Percentiles rank a stretch among this genome's conserved stretches.
These are phyloP conservation scores for Pecten maximus DNA, from an alignment of 2,888 invertebrate genomes.

Conservation along the genomic window DNA sequence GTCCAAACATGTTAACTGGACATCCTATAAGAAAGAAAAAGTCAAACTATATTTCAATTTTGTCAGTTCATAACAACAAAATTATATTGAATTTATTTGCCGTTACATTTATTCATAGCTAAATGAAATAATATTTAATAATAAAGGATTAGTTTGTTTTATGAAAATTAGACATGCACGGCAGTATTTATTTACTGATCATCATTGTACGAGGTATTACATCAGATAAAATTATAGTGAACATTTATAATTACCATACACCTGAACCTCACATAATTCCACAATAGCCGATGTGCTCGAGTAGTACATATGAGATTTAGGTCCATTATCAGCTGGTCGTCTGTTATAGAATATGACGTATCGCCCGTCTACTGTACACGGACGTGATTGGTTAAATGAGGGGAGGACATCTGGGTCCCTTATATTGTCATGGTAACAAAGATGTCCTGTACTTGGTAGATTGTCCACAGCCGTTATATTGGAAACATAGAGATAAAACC, in stretches of 20 bases:
- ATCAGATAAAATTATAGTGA: too few species aligned
- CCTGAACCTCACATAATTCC: background rate
- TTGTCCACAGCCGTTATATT: background rate
- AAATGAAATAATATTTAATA: too few species aligned
- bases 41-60: too few species aligned
- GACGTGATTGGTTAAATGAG: background rate
- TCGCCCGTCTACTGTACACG: background rate
- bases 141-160: too few species aligned
- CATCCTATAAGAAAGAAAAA: background rate
- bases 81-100: too few species aligned
- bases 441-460: background rate
- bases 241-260: background rate
- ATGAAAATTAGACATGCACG: too few species aligned
- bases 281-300: background rate
- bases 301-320: background rate
- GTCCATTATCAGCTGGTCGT: background rate
- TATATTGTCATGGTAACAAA: background rate
- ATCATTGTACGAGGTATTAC: too few species aligned
- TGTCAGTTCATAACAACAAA: too few species aligned
- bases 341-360: constrained; percentile 2
- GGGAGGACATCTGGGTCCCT: background rate
- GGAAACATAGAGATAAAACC: background rate
- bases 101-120: too few species aligned
- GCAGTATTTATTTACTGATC: too few species aligned
- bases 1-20: background rate